phyloP scores from a whole-genome alignment of 2,888 invertebrate species.

The Amiota communis region DNA sequence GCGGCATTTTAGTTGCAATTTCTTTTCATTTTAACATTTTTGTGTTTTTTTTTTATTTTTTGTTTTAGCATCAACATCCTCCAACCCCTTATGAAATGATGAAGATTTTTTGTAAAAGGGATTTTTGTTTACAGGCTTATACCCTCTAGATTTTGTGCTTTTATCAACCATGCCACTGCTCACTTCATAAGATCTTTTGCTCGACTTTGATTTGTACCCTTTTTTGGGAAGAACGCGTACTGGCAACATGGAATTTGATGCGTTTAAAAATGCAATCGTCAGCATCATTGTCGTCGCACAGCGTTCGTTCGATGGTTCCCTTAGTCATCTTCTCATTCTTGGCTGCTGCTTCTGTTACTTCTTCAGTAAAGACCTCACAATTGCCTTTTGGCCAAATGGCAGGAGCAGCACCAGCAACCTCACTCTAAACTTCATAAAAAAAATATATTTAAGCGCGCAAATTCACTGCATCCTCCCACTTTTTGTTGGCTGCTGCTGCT shows the following conservation, averaged over 20 bases:
- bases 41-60: background rate
- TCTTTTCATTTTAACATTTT: conserved; percentile 59
- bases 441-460: conserved; percentile 57
- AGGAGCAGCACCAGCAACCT: conserved; percentile 40
- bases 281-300: conserved; percentile 45
- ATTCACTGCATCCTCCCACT: conserved; percentile 71
- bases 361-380: background rate
- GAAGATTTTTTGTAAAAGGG: no score
- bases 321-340: background rate
- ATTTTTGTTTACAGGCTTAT: background rate
- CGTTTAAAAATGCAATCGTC: conserved; percentile 66
- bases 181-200: background rate
- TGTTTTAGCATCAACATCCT: background rate
- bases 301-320: background rate
- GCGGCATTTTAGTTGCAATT: conserved; percentile 52
- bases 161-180: background rate
- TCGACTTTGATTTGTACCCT: conserved; percentile 3
- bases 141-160: background rate
- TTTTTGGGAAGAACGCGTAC: conserved; percentile 44
- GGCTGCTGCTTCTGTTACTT: conserved; percentile 3
- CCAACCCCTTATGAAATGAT: background rate
- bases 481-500: conserved; percentile 56
- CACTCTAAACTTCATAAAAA: conserved; percentile 41
- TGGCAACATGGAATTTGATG: conserved; percentile 32
- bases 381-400: conserved; percentile 29